phyloP scores from a whole-genome alignment of 2,113 vertebrate genomes.

The Chamaetylas fuelleborni region DNA sequence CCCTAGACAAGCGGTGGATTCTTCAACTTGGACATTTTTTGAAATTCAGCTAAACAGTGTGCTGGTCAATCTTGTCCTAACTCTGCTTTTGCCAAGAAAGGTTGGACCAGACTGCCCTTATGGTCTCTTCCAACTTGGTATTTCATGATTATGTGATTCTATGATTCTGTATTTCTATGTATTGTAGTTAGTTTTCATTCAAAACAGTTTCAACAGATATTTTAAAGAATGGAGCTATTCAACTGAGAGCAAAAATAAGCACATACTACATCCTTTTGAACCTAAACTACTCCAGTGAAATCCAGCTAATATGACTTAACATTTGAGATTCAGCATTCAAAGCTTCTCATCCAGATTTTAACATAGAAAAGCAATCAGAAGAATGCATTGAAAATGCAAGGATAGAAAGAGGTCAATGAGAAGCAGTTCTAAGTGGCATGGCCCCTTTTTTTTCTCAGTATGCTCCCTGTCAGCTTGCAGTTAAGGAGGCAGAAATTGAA shows the following conservation, averaged over 20 bases:
- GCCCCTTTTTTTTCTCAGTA: neutral
- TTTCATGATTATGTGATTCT: too few relatives aligned
- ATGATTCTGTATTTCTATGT: neutral
- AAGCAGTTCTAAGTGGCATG: neutral
- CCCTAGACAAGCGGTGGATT: neutral
- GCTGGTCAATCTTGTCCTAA: neutral
- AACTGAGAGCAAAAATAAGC: neutral
- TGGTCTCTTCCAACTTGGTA: neutral
- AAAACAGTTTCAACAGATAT: neutral
- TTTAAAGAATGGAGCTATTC: neutral
- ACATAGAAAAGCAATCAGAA: neutral
- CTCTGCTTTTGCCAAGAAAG: neutral
- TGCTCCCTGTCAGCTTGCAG: neutral
- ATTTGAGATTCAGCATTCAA: neutral
- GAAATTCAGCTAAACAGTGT: neutral
- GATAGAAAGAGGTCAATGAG: constrained; percentile 27
- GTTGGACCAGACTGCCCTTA: neutral
- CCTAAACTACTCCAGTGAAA: neutral
- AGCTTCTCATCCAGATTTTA: neutral
- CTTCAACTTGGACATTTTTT: neutral
- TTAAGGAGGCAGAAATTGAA: neutral
- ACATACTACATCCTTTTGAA: neutral
- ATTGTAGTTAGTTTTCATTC: neutral
- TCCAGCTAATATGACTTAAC: neutral
- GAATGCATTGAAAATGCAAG: neutral